Base-by-base conservation (phyloP, 2,888 invertebrate genomes). In the Aricia artaxerxes region DNA sequence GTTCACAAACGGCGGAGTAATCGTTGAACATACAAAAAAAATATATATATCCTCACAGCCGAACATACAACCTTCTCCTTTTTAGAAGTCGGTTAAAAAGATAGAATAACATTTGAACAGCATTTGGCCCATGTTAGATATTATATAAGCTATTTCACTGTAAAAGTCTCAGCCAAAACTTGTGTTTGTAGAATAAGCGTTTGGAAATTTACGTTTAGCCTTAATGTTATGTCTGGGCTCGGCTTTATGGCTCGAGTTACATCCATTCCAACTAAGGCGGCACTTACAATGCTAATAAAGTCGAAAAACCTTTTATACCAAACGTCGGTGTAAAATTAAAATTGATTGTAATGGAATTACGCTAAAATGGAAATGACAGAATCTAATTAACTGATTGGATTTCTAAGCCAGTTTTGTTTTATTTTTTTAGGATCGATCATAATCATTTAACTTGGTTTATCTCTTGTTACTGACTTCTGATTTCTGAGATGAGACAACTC, bases 251-350 rank as follows among this genome's bases (percentile, higher is more conserved):
- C 76, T 53, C 53, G 24, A 35, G 76, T 76, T 76, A 76, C 76
- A 57, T 57, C 76, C 57, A 57, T 76, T 76, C 35, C 35, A 13
- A 76, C 76, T 57, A 76, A 53, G 75, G 31, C 35, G 57, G 76
- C 35, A 76, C 31, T 53, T 53, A 76, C 53, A 57, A 76, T 76
- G 76, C 57, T 53, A 49, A 57, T 76, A 76, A 76, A 76, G 76
- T 31, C 35, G 57, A 76, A 76, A 75, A 76, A 76, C 35, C 76
- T 57, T 76, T 76, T 57, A 76, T 9, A 31, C 24, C 75, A 44
- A 75, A n/a, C 69, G 69, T 69, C 38, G 75, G 75, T 49, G 75
- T 75, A 44, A 75, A 75, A 44, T 75, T 44, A 75, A 75, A 75
- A 49, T n/a, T n/a, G 75, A 75, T 75, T 75, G 75, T 75, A 49